Evolutionary conservation across 2,113 vertebrate genomes (phyloP).

Genomic region (Arvicanthis niloticus): DNA sequence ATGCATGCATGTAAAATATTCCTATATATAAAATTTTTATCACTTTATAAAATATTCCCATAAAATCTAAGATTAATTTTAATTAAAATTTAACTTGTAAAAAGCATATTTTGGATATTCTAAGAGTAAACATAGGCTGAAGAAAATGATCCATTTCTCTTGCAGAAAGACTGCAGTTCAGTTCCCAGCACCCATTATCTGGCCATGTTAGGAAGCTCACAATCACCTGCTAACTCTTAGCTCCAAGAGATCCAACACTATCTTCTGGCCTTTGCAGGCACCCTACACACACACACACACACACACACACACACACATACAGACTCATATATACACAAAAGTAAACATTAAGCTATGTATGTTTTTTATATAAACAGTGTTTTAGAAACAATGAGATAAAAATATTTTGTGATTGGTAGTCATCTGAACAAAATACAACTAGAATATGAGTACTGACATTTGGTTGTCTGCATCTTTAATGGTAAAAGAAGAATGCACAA

Average conservation of each 20-base stretch:
- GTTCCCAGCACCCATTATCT: not conserved
- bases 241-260: not conserved
- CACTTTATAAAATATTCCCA: conserved; percentile 17
- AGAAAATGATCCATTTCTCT: not conserved
- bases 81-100: conserved; percentile 16
- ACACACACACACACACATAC: not conserved
- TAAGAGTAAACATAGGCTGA: not conserved
- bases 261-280: not conserved
- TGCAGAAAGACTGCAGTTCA: not conserved
- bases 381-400: conserved; percentile 13
- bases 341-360: not conserved
- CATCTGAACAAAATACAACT: not conserved
- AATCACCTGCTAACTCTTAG: not conserved
- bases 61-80: conserved; percentile 30
- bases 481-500: not conserved
- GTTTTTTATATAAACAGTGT: not conserved
- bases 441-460: not conserved
- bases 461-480: not conserved
- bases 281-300: not conserved
- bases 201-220: not conserved
- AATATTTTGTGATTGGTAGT: not conserved
- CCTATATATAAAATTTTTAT: not conserved
- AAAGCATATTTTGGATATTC: not conserved
- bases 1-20: not conserved
- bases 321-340: not conserved